Conservation (phyloP, 2,888 invertebrate genomes). For the Drosophila longiperda region DNA sequence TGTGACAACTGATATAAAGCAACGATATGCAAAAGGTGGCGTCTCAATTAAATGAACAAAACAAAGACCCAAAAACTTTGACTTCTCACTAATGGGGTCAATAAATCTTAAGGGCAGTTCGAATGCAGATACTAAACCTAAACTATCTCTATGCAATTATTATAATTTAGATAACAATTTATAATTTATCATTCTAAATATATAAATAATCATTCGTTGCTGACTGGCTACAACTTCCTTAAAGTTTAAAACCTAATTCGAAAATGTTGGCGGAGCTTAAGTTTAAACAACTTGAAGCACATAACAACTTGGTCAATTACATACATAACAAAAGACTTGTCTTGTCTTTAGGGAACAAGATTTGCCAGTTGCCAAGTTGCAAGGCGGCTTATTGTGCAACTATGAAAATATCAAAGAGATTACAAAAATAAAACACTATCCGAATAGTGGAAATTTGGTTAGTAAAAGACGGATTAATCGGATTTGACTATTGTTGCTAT, state of each 20-base stretch:
- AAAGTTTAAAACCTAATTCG: background rate
- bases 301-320: background rate
- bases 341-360: background rate
- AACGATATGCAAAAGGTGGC: background rate
- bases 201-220: too few relatives aligned
- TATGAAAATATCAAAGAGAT: background rate
- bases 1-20: background rate
- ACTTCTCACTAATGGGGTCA: background rate
- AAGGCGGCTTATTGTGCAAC: slow-evolving; percentile 8
- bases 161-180: too few relatives aligned
- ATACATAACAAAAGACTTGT: background rate
- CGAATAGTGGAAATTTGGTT: background rate
- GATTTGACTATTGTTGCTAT: background rate
- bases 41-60: background rate
- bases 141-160: background rate
- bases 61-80: background rate
- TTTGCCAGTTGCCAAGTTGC: background rate
- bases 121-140: background rate
- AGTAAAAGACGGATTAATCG: background rate
- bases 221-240: too few relatives aligned
- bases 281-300: background rate
- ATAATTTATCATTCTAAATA: background rate
- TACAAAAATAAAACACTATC: background rate
- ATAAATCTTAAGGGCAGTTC: background rate
- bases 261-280: background rate